phyloP scores from a whole-genome alignment of 1,140 invertebrate species.

The Drosophila willistoni region DNA sequence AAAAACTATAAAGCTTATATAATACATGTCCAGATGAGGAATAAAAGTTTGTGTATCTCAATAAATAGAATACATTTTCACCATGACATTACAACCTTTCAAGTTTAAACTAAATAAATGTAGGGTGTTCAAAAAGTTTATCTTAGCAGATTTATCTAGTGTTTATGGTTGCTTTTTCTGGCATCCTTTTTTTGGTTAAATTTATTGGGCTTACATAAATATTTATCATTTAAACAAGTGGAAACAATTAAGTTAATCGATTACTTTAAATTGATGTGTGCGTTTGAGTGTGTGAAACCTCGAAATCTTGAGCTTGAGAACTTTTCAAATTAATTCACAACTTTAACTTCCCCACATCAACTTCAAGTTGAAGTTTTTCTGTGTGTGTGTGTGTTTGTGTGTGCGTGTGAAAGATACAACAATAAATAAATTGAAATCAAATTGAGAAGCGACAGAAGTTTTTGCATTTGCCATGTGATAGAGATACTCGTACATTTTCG shows the following conservation, averaged over 20 bases:
- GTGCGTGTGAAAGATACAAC: constrained; percentile 9
- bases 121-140: constrained; percentile 23
- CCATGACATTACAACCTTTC: too few relatives aligned
- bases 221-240: constrained; percentile 51
- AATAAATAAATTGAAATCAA: constrained; percentile 53
- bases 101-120: too few relatives aligned
- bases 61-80: too few relatives aligned
- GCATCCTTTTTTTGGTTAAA: not conserved
- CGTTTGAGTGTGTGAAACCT: constrained; percentile 26
- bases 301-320: constrained; percentile 52
- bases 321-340: constrained; percentile 63
- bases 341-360: constrained; percentile 26
- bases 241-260: constrained; percentile 64
- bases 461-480: not conserved
- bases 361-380: constrained; percentile 6
- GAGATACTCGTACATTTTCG: not conserved
- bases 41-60: too few relatives aligned
- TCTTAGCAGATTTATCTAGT: not conserved
- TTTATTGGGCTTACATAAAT: constrained; percentile 39
- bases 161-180: not conserved
- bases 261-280: constrained; percentile 71
- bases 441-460: constrained; percentile 11
- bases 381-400: constrained; percentile 23
- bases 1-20: too few relatives aligned
- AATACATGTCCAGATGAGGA: too few relatives aligned